phyloP scores from a whole-genome alignment of 2,888 invertebrate species.

The Bruchidius siliquastri region DNA sequence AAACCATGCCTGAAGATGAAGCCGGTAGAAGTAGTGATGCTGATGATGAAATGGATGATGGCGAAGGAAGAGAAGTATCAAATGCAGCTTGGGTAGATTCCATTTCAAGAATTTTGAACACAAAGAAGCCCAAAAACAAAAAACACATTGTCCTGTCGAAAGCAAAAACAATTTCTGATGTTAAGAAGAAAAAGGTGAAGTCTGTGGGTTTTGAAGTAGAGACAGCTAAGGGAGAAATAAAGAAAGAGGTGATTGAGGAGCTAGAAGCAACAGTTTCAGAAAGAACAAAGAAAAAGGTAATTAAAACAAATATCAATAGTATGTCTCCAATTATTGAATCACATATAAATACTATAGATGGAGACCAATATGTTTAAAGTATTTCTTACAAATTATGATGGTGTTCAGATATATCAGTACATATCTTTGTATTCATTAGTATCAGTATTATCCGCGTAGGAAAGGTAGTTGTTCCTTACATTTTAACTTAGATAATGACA shows the following conservation, averaged over 20 bases:
- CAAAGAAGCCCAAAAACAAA: slow-evolving; percentile 70
- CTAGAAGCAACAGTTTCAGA: slow-evolving; percentile 43
- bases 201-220: slow-evolving; percentile 64
- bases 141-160: slow-evolving; percentile 72
- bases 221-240: slow-evolving; percentile 49
- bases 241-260: slow-evolving; percentile 44
- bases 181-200: slow-evolving; percentile 47
- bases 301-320: slow-evolving; percentile 4
- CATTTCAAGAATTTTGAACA: slow-evolving; percentile 70
- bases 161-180: slow-evolving; percentile 67
- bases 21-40: neutral
- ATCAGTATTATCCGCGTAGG: too few relatives aligned
- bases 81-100: slow-evolving; percentile 81
- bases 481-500: too few relatives aligned
- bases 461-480: too few relatives aligned
- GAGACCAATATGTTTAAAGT: too few relatives aligned
- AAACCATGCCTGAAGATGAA: neutral
- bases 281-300: slow-evolving; percentile 41
- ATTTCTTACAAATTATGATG: too few relatives aligned
- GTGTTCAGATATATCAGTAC: too few relatives aligned
- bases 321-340: too few relatives aligned
- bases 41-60: slow-evolving; percentile 7
- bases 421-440: too few relatives aligned
- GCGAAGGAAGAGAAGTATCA: slow-evolving; percentile 32
- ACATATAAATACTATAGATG: too few relatives aligned